Evolutionary conservation across 2,113 vertebrate genomes (phyloP), one percentile per base, ranked within the genome.

Genomic region (Nettapus auritus): DNA sequence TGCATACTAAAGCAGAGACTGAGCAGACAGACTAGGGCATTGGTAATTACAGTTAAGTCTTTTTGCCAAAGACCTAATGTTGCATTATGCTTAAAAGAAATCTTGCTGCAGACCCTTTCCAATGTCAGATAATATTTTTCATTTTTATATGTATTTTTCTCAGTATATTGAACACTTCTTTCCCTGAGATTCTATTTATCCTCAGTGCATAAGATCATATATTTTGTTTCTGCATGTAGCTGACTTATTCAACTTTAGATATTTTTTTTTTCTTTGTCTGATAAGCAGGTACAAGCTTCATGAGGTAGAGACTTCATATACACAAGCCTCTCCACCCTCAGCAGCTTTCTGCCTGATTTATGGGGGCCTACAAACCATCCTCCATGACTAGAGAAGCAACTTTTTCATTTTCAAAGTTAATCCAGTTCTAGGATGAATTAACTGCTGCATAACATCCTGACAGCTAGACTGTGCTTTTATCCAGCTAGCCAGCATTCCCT

Each of bases 401-500:
- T 91, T 96, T 95, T 96, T 94, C 77, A 94, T 97, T 95, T 96
- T 94, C 95, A 95, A 93, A 97, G 80, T 96, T 96, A 96, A 96
- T 96, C 91, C 73, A 84, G 84, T 92, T 94, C 94, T 69, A 82
- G 90, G 85, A 91, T 91, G 84, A 97, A 97, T 96, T 97, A 95
- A 91, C 80, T 92, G 88, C 88, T 81, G 76, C 81, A 88, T 86
- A 93, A 91, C 57, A 91, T 34, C 31, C 68, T 66, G 31, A 94
- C 93, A 93, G 76, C 66, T 86, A 92, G 91, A 93, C 18, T 94
- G 67, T 96, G 88, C 60, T 92, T 94, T 96, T 90, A 86, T 94
- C 81, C 83, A 93, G 82, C 80, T 84, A 96, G 75, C 71, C 93
- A 88, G 56, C 73, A 76, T 76, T 95, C 82, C 73, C 60, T 93